phyloP scores from a whole-genome alignment of 2,113 vertebrate genomes.

The Narcine bancroftii region DNA sequence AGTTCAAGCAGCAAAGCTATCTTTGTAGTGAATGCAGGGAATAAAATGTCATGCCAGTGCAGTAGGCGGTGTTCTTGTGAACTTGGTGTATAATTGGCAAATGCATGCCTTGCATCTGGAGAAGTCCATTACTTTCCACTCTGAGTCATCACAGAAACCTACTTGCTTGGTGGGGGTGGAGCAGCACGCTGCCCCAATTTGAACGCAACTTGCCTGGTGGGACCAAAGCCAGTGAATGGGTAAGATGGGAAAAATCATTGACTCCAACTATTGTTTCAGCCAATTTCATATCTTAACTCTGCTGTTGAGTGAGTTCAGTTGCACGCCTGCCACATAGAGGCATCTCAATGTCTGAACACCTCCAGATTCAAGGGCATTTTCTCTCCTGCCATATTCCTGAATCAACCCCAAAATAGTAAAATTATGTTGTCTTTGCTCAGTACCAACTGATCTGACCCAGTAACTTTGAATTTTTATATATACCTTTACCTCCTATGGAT shows the following conservation, averaged over 20 bases:
- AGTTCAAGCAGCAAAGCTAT: constrained; percentile 9
- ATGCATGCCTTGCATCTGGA: constrained; percentile 8
- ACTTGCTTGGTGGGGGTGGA: constrained; percentile 4
- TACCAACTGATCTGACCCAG: no score
- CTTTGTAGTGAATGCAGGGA: not conserved
- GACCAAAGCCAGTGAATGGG: not conserved
- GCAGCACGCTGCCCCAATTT: not conserved
- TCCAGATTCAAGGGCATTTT: no score
- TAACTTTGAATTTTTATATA: no score
- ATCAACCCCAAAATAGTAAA: no score
- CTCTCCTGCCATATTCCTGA: no score
- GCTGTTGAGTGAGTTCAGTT: not conserved
- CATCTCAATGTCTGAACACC: no score
- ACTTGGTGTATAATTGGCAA: constrained; percentile 15
- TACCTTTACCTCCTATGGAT: no score
- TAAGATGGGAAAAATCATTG: not conserved
- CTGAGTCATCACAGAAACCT: constrained; percentile 16
- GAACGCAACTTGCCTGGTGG: not conserved
- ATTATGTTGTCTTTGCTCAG: no score
- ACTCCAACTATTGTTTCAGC: not conserved
- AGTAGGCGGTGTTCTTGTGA: constrained; percentile 28
- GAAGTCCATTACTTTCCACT: constrained; percentile 6
- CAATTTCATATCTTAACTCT: not conserved
- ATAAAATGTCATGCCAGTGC: constrained; percentile 20
- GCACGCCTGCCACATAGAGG: not conserved